Evolutionary conservation across 2,113 vertebrate species (phyloP).

Genomic region (Ivindomyrus marchei): DNA sequence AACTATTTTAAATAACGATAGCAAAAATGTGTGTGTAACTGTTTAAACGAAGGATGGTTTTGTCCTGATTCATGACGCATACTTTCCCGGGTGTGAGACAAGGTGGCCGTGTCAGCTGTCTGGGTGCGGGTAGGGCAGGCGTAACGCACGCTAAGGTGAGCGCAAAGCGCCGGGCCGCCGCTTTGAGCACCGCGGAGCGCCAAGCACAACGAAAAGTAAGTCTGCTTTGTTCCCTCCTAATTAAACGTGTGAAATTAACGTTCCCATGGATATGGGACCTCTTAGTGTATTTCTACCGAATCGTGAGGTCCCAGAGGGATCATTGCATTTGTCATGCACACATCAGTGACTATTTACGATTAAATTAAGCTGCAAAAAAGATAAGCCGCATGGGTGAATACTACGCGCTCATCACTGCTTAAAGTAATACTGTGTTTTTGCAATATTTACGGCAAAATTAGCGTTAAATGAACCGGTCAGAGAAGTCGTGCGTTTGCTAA

Average conservation of each 20-base stretch:
- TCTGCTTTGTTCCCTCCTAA: background rate
- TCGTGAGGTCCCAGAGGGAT: background rate
- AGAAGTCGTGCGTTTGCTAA: background rate
- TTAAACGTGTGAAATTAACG: constrained; percentile 10
- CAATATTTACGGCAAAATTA: background rate
- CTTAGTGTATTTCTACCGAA: background rate
- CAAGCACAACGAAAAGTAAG: background rate
- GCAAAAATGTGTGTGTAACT: background rate
- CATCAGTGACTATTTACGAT: background rate
- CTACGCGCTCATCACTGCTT: background rate
- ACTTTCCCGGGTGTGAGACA: background rate
- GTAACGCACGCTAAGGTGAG: background rate
- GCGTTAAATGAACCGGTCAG: background rate
- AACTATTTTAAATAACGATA: background rate
- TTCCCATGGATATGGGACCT: background rate
- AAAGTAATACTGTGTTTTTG: background rate
- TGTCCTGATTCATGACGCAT: background rate
- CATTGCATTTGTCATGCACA: background rate
- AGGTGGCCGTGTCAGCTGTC: background rate
- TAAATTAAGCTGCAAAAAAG: background rate
- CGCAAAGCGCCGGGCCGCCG: background rate
- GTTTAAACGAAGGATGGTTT: background rate
- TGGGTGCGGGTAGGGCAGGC: background rate
- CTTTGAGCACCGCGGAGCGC: background rate
- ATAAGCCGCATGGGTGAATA: background rate